phyloP scores from a whole-genome alignment of 2,113 vertebrate species.

The Phyllostomus hastatus region DNA sequence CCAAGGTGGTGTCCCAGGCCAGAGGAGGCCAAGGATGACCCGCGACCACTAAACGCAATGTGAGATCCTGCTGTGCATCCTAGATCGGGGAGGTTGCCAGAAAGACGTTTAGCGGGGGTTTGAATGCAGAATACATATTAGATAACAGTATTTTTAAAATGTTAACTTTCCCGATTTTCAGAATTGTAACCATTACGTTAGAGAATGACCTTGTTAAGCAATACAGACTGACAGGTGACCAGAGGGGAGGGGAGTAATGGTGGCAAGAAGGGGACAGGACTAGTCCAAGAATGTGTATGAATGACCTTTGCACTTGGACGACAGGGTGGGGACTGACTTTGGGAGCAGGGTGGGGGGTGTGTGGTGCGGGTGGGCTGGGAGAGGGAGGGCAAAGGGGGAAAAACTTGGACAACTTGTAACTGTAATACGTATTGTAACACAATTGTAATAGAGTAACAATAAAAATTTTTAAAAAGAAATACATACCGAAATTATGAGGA shows the following conservation, averaged over 20 bases:
- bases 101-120: background rate
- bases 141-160: background rate
- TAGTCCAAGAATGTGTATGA: too few relatives aligned
- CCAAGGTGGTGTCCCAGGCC: background rate
- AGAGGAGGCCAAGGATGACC: background rate
- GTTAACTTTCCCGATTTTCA: background rate
- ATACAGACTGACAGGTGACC: too few relatives aligned
- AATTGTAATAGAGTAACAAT: too few relatives aligned
- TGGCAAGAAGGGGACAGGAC: too few relatives aligned
- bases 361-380: too few relatives aligned
- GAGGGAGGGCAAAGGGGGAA: too few relatives aligned
- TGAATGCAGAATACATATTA: background rate
- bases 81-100: background rate
- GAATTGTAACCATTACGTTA: background rate
- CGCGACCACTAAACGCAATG: rapidly evolving
- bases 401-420: too few relatives aligned
- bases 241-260: too few relatives aligned
- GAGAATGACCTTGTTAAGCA: background rate
- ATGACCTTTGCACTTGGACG: too few relatives aligned
- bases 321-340: too few relatives aligned
- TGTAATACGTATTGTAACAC: too few relatives aligned
- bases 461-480: background rate
- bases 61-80: background rate
- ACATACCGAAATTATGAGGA: background rate
- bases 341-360: too few relatives aligned